Evolutionary conservation across 2,113 vertebrate species (phyloP), one percentile per base, ranked within the genome.

Genomic region (Heterotilapia buettikoferi): DNA sequence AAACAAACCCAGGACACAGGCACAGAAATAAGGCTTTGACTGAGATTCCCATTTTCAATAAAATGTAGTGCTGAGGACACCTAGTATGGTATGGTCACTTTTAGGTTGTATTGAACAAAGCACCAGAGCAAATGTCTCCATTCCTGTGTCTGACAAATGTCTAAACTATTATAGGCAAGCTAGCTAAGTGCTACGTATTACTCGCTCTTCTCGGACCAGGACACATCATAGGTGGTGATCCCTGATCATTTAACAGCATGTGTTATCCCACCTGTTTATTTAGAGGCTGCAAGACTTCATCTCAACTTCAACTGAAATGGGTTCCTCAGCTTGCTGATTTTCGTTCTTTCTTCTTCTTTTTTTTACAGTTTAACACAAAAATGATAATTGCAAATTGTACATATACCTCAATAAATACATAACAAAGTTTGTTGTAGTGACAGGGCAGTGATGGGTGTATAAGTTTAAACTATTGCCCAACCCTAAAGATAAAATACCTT

Each of bases 1-100:
- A n/a, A n/a, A n/a, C n/a, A n/a, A n/a, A n/a, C n/a, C n/a, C n/a
- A 0, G 0, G 40, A 45, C 36, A 68, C 5, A 16, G 43, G 10
- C 6, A 50, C 40, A 76, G 9, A 29, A 76, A 50, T 12, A 50
- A 47, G 26, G 24, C 4, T 73, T 45, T 76, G 71, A 76, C 71
- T 52, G 10, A 78, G 26, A 78, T 50, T 50, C 26, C 1, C 26
- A 78, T 50, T 7, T 31, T 78, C 43, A 12, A 31, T 76, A 26
- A 50, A 26, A 31, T 50, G 43, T 50, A 6, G 26, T 7, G 16
- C 26, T 50, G 26, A 31, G 9, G 71, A 78, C 10, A 50, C 71
- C 24, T 78, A 29, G 24, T 29, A 31, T 50, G 24, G 3, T 50
- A 50, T 31, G 43, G 14, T 50, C 9, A 11, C 45, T 50, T 29